These are phyloP conservation scores for Sprattus sprattus DNA, from an alignment of 2,113 vertebrate species.

Conservation along the genomic window DNA sequence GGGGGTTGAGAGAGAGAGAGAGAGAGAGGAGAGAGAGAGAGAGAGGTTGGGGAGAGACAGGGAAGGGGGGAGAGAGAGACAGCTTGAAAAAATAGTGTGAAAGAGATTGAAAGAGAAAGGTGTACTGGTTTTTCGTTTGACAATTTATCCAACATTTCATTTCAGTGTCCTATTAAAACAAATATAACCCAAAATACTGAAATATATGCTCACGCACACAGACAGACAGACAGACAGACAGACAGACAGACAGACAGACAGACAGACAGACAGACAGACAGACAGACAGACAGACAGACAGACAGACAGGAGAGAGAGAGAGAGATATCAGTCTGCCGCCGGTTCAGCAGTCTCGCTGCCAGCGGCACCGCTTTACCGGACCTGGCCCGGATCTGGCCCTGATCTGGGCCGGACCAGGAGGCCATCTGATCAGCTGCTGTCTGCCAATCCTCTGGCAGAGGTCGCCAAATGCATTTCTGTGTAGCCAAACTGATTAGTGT, in stretches of 20 bases:
- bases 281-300: background rate
- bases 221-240: background rate
- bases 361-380: no score
- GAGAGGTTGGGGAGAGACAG: background rate
- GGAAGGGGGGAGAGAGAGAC: slow-evolving; percentile 19
- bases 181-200: background rate
- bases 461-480: no score
- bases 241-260: background rate
- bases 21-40: background rate
- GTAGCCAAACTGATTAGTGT: no score
- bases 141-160: no score
- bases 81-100: background rate
- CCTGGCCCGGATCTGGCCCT: no score
- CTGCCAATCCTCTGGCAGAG: no score
- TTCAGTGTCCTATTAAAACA: no score
- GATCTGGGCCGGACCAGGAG: no score
- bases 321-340: no score
- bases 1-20: slow-evolving; percentile 5
- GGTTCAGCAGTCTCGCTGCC: no score
- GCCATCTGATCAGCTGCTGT: no score
- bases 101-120: slow-evolving; percentile 25
- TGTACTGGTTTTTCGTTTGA: no score
- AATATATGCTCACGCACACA: slow-evolving; percentile 11
- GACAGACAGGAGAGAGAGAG: background rate
- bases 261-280: background rate